These are phyloP conservation scores for Rhogogaster chlorosoma DNA, from an alignment of 2,888 invertebrate genomes.

Conservation along the genomic window DNA sequence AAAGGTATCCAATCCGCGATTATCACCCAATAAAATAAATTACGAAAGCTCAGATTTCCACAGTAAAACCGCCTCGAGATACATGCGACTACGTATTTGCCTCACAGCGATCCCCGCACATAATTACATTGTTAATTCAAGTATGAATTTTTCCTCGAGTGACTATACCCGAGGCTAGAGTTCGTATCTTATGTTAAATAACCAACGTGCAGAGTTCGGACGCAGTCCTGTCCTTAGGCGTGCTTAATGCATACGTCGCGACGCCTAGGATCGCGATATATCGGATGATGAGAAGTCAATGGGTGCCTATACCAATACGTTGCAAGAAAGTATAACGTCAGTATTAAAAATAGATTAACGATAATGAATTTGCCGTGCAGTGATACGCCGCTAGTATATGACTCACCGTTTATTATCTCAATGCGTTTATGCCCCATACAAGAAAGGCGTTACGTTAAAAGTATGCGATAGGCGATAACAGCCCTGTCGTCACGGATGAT, in stretches of 20 bases:
- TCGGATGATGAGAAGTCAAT: background rate
- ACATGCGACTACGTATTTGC: background rate
- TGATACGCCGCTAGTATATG: background rate
- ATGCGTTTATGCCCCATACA: background rate
- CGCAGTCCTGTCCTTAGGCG: background rate
- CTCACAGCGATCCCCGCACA: background rate
- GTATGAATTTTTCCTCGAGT: background rate
- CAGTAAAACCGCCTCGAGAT: background rate
- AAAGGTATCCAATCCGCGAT: too few species aligned
- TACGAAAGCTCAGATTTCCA: too few species aligned
- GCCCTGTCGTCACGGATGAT: constrained; percentile 26
- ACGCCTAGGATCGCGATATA: background rate
- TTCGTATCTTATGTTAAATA: background rate
- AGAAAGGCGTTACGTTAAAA: background rate
- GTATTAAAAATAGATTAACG: constrained; percentile 21
- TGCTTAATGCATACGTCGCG: background rate
- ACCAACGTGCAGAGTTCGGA: background rate
- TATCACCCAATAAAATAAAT: too few species aligned
- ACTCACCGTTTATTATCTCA: constrained; percentile 12
- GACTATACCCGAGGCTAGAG: background rate
- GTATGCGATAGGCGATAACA: constrained; percentile 16
- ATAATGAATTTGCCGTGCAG: constrained; percentile 24
- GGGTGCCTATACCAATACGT: background rate
- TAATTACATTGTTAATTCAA: background rate
- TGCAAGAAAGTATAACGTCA: background rate